Conservation (phyloP, 64 coral and sea anemone genomes). For the Stylophora pistillata region DNA sequence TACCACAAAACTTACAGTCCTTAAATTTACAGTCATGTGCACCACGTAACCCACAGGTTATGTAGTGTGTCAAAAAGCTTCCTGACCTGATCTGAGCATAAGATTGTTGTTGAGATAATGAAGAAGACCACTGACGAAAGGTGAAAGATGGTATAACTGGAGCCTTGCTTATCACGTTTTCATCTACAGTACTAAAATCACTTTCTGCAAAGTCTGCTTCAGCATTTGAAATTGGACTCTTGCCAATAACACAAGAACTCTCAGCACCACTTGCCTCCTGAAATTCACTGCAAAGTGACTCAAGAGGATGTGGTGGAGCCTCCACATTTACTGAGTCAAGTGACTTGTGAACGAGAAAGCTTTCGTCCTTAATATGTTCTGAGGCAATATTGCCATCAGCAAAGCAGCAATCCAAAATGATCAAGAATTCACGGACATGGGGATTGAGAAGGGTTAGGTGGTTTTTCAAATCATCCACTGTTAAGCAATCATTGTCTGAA, state of each 20-base stretch:
- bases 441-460: neutral
- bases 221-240: neutral
- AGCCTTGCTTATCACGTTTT: neutral
- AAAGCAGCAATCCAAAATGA: conserved; percentile 23
- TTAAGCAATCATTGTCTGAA: neutral
- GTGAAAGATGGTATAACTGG: neutral
- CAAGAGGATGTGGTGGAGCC: neutral
- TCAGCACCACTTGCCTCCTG: neutral
- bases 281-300: neutral
- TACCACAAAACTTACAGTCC: neutral
- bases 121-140: conserved; percentile 1
- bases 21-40: neutral
- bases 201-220: neutral
- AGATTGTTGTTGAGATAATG: neutral
- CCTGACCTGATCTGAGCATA: neutral
- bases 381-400: conserved; percentile 13
- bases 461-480: neutral
- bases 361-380: neutral
- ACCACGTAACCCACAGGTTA: neutral
- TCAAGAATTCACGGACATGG: conserved; percentile 8
- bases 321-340: neutral
- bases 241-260: neutral
- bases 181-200: conserved; percentile 5
- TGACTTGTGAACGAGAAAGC: conserved; percentile 1
- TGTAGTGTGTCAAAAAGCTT: neutral